These are phyloP conservation scores for Acanthosepion lycidas DNA, from an alignment of 2,888 invertebrate species.

Conservation along the genomic window DNA sequence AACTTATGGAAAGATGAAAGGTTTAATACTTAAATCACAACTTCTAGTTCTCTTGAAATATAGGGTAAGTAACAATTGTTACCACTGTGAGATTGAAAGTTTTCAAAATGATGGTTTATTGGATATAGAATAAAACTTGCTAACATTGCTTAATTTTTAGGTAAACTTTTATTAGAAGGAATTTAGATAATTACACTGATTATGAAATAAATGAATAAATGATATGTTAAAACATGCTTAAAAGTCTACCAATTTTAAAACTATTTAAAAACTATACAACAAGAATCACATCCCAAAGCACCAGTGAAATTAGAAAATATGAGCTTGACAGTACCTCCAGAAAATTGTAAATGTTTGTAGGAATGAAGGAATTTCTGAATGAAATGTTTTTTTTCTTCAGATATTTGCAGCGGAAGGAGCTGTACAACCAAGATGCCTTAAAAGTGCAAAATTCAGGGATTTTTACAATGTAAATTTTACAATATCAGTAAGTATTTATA, in stretches of 20 bases:
- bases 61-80: constrained; percentile 58
- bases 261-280: neutral
- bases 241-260: neutral
- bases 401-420: constrained; percentile 63
- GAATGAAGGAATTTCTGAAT: neutral
- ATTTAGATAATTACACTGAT: neutral
- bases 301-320: no score
- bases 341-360: no score
- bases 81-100: no score
- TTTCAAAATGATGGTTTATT: neutral
- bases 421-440: constrained; percentile 60
- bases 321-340: no score
- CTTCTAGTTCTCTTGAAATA: constrained; percentile 79
- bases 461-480: constrained; percentile 86
- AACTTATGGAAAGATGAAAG: constrained; percentile 81
- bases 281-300: no score
- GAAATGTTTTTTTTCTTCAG: constrained; percentile 53
- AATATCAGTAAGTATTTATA: constrained; percentile 55
- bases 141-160: neutral
- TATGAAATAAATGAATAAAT: neutral
- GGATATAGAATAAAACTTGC: neutral
- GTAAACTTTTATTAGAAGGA: neutral
- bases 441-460: constrained; percentile 84
- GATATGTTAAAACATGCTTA: neutral
- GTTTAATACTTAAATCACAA: constrained; percentile 92